Conservation (phyloP, 2,888 invertebrate species). For the Metopia argyrocephala region DNA sequence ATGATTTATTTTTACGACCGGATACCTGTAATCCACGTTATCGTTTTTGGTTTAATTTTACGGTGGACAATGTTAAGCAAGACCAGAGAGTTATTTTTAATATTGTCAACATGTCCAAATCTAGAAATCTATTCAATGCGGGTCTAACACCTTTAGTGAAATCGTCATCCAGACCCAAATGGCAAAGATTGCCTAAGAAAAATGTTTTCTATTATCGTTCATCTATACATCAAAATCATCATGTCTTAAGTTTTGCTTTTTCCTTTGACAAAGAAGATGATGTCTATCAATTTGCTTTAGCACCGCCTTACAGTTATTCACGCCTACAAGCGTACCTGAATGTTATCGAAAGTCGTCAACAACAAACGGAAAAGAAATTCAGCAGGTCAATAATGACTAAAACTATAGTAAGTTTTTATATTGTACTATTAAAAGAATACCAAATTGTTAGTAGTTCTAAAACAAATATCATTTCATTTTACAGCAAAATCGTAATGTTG, state of each 20-base stretch:
- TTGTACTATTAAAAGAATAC: neutral
- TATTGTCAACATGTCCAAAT: constrained; percentile 97
- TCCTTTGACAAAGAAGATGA: constrained; percentile 97
- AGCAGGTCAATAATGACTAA: constrained; percentile 85
- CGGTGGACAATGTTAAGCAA: constrained; percentile 95
- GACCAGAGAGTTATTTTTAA: constrained; percentile 98
- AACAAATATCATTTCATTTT: constrained; percentile 67
- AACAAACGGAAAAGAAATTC: constrained; percentile 80
- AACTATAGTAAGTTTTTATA: constrained; percentile 80
- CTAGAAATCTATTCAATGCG: constrained; percentile 90
- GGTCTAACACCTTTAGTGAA: constrained; percentile 97
- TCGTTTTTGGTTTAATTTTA: constrained; percentile 98
- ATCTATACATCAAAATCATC: constrained; percentile 91
- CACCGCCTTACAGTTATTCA: constrained; percentile 97
- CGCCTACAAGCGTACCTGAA: constrained; percentile 91
- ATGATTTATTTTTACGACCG: constrained; percentile 96
- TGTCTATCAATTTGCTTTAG: constrained; percentile 95
- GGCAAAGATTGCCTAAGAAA: constrained; percentile 90
- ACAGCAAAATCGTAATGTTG: constrained; percentile 94
- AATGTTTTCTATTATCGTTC: constrained; percentile 96
- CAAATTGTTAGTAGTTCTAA: constrained; percentile 1
- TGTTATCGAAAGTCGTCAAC: constrained; percentile 82
- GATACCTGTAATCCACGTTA: constrained; percentile 96
- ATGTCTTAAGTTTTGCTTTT: constrained; percentile 95
- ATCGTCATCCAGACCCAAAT: constrained; percentile 92